These are phyloP conservation scores for Leuciscus idus DNA, from an alignment of 2,113 vertebrate species.

Conservation along the genomic window DNA sequence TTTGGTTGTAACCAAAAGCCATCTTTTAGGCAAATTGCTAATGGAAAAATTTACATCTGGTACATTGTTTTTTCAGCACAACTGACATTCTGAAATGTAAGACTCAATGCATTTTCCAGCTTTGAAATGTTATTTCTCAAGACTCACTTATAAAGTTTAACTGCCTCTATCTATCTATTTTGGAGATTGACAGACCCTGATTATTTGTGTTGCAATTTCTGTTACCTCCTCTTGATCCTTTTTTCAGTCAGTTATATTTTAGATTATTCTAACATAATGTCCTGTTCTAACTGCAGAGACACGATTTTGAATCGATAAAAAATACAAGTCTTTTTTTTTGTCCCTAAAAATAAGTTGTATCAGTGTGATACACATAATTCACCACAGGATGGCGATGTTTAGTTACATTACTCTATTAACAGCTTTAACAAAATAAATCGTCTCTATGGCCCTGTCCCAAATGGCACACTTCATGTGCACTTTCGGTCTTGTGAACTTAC, in stretches of 20 bases:
- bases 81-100: neutral
- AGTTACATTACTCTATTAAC: neutral
- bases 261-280: neutral
- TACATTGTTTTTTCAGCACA: neutral
- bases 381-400: neutral
- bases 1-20: neutral
- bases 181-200: neutral
- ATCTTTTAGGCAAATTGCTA: slow-evolving; percentile 1
- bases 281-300: neutral
- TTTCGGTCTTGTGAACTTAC: too few relatives aligned
- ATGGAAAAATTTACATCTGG: neutral
- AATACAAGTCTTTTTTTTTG: neutral
- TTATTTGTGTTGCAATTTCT: neutral
- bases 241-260: neutral
- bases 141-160: too few relatives aligned
- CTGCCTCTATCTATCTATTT: too few relatives aligned
- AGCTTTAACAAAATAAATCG: too few relatives aligned
- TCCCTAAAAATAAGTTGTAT: neutral
- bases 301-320: neutral
- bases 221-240: neutral
- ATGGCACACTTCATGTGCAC: too few relatives aligned
- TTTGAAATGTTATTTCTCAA: neutral
- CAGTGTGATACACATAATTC: neutral
- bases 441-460: too few relatives aligned
- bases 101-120: neutral